These are phyloP conservation scores for Blastomussa wellsi DNA, from an alignment of 92 coral and sea anemone genomes.

Conservation along the genomic window DNA sequence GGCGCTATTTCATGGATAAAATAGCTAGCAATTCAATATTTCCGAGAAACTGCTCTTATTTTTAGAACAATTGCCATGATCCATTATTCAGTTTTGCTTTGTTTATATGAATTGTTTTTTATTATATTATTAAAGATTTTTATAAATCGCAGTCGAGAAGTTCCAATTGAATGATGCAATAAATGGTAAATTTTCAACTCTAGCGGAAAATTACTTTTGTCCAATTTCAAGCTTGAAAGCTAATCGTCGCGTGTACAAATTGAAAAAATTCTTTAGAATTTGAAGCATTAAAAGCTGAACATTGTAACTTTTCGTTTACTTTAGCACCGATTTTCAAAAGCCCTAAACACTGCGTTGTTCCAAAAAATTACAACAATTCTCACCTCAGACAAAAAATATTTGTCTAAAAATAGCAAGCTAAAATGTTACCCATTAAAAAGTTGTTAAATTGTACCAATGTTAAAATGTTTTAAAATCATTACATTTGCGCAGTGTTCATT, in stretches of 20 bases:
- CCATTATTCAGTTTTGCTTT: background rate
- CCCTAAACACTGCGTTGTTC: background rate
- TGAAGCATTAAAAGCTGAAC: background rate
- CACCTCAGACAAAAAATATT: background rate
- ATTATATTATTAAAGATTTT: background rate
- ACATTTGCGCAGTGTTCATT: background rate
- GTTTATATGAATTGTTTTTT: background rate
- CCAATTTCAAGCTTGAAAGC: background rate
- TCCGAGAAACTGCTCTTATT: background rate
- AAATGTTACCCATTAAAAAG: conserved; percentile 23
- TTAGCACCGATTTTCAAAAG: background rate
- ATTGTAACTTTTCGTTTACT: background rate
- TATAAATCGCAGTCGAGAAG: background rate
- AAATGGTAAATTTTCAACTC: background rate
- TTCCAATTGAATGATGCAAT: background rate
- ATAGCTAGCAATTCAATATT: background rate
- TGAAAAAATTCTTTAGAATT: background rate
- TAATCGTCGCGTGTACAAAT: background rate
- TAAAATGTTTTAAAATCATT: background rate
- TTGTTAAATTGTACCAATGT: conserved; percentile 10
- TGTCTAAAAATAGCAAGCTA: background rate
- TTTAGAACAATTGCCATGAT: too few species aligned
- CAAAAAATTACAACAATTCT: background rate
- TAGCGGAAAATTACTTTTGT: background rate
- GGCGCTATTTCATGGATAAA: background rate